phyloP scores from a whole-genome alignment of 2,113 vertebrate genomes.

The human region GRCh38 chr14:77896001-77896500 shows the following conservation, averaged over 20 bases:
- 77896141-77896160: conserved; percentile 45
- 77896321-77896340: background rate
- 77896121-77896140: conserved; percentile 46
- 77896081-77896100: conserved; percentile 43
- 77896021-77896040: background rate
- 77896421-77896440: background rate
- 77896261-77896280: background rate
- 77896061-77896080: conserved; percentile 48
- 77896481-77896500: background rate
- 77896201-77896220: conserved; percentile 32
- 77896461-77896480: background rate
- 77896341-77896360: background rate
- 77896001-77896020: background rate
- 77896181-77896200: conserved; percentile 52
- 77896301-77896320: background rate
- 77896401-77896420: background rate
- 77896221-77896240: conserved; percentile 36
- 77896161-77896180: conserved; percentile 50
- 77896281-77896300: background rate
- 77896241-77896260: background rate
- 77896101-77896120: conserved; percentile 42
- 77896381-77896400: background rate
- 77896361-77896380: background rate
- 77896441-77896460: background rate
- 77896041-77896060: conserved; percentile 50